These are phyloP conservation scores for Tenthredo scrophulariae DNA, from an alignment of 2,888 invertebrate species.

Conservation along the genomic window DNA sequence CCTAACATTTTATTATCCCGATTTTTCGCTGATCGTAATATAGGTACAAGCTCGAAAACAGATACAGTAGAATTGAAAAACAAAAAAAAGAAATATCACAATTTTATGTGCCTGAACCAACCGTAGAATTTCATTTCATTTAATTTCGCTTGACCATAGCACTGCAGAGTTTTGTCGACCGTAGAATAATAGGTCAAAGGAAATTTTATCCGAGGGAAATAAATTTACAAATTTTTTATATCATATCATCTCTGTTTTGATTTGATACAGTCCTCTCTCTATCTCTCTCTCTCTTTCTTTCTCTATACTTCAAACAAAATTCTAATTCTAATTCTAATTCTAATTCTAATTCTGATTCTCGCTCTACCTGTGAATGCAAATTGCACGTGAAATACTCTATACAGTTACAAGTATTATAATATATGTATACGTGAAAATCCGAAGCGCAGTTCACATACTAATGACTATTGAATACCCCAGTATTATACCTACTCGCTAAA, in stretches of 20 bases:
- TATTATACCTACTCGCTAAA: conserved; percentile 26
- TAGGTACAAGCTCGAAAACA: neutral
- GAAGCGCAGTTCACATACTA: neutral
- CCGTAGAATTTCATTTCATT: neutral
- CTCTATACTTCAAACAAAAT: no score
- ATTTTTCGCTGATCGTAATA: neutral
- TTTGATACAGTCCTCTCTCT: neutral
- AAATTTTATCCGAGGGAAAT: neutral
- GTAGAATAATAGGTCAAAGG: no score
- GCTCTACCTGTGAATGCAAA: neutral
- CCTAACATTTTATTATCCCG: neutral
- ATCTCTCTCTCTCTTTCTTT: neutral
- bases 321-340: neutral
- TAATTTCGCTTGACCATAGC: no score
- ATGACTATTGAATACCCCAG: neutral
- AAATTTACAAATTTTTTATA: neutral
- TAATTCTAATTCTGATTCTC: neutral
- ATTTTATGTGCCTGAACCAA: neutral
- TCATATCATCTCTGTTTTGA: neutral
- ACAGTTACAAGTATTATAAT: neutral
- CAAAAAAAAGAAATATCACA: neutral
- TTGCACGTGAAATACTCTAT: neutral
- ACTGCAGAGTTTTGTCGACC: no score
- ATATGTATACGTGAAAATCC: conserved; percentile 2
- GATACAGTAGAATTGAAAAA: neutral